phyloP scores from a whole-genome alignment of 2,888 invertebrate genomes.

The Lydus trimaculatus region DNA sequence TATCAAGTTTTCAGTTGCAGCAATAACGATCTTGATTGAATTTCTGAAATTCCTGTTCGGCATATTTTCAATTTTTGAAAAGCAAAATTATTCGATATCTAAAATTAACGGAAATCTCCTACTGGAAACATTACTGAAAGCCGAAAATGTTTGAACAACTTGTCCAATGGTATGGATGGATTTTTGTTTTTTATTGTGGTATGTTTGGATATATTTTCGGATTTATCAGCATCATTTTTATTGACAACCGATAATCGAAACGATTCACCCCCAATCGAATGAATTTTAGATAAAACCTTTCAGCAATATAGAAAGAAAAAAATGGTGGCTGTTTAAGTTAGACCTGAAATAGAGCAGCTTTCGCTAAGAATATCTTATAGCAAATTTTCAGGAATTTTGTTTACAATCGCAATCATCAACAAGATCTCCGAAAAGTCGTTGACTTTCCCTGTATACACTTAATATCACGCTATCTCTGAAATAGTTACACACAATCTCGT shows the following conservation, averaged over 20 bases:
- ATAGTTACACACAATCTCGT: neutral
- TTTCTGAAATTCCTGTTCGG: neutral
- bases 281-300: neutral
- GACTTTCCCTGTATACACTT: neutral
- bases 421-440: neutral
- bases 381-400: neutral
- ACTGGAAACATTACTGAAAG: no score
- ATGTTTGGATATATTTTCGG: neutral
- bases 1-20: neutral
- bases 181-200: neutral
- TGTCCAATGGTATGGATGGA: neutral
- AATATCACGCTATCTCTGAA: neutral
- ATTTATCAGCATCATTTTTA: neutral
- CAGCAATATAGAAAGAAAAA: neutral
- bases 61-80: no score
- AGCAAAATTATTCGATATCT: no score
- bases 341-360: neutral
- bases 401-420: neutral
- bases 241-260: no score
- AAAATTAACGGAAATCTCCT: no score
- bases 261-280: neutral
- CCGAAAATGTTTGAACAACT: neutral
- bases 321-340: neutral
- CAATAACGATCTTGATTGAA: neutral
- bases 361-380: neutral